Evolutionary conservation across 2,888 invertebrate species (phyloP).

Genomic region (Acanthoscelides obtectus): DNA sequence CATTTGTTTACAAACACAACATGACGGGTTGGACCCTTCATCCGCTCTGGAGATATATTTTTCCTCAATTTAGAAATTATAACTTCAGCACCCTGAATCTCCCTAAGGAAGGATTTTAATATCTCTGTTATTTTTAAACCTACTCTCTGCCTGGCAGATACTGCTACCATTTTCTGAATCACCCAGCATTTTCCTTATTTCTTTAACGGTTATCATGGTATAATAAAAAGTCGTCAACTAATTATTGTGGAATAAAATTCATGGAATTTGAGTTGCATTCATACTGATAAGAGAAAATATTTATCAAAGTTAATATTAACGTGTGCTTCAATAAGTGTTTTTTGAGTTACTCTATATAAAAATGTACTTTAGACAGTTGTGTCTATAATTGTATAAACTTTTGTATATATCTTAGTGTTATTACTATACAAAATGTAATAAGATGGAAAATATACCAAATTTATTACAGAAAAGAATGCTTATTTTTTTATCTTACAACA

Average conservation of each 20-base stretch:
- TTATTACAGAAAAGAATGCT: conserved; percentile 19
- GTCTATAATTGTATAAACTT: conserved; percentile 34
- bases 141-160: too few relatives aligned
- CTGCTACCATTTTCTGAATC: too few relatives aligned
- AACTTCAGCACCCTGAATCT: too few relatives aligned
- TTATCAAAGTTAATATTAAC: conserved; percentile 16
- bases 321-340: conserved; percentile 31
- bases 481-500: too few relatives aligned
- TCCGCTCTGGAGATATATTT: too few relatives aligned
- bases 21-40: too few relatives aligned
- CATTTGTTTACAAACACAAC: too few relatives aligned
- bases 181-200: too few relatives aligned
- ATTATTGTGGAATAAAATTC: background rate
- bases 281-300: background rate
- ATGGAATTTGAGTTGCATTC: background rate
- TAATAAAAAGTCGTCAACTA: background rate
- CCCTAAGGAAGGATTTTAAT: too few relatives aligned
- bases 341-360: conserved; percentile 11
- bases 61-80: too few relatives aligned
- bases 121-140: too few relatives aligned
- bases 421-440: conserved; percentile 32
- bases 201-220: background rate
- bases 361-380: conserved; percentile 23
- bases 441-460: conserved; percentile 32
- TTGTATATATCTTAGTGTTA: conserved; percentile 33